These are phyloP conservation scores for Dipodomys ordii DNA, from an alignment of 2,113 vertebrate genomes.

Conservation along the genomic window DNA sequence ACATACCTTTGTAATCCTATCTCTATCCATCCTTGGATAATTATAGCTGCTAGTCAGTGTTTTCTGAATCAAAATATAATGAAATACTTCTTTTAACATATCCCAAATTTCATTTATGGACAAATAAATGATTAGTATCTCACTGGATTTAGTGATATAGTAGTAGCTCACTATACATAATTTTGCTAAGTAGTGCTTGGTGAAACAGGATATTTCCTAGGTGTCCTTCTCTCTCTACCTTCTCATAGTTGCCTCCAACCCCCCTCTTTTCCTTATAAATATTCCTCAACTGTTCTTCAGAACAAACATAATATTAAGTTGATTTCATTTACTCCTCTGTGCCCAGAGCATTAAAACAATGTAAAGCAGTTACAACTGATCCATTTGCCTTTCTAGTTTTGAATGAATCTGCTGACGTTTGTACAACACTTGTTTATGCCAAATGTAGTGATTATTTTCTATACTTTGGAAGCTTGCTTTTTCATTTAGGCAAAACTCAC, in stretches of 20 bases:
- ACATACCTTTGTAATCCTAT: background rate
- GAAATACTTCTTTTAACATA: background rate
- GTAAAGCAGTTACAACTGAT: background rate
- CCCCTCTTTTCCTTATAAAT: background rate
- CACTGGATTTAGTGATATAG: background rate
- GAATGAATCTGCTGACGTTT: background rate
- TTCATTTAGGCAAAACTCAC: background rate
- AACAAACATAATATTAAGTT: slow-evolving; percentile 37
- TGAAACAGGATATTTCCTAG: background rate
- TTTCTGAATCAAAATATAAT: too few species aligned
- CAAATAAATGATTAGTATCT: background rate
- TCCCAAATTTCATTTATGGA: background rate
- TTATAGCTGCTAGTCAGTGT: background rate
- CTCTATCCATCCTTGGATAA: background rate
- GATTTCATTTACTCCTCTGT: background rate
- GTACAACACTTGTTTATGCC: background rate
- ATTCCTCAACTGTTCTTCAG: slow-evolving; percentile 38
- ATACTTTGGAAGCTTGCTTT: slow-evolving; percentile 38
- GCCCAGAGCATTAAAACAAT: background rate
- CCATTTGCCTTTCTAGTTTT: slow-evolving; percentile 7
- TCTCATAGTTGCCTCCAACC: background rate
- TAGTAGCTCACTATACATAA: background rate
- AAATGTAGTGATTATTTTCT: background rate
- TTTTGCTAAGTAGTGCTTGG: slow-evolving; percentile 3
- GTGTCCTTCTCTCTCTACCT: background rate